Evolutionary conservation across 2,113 vertebrate genomes (phyloP).

Genomic region (Eretmochelys imbricata): DNA sequence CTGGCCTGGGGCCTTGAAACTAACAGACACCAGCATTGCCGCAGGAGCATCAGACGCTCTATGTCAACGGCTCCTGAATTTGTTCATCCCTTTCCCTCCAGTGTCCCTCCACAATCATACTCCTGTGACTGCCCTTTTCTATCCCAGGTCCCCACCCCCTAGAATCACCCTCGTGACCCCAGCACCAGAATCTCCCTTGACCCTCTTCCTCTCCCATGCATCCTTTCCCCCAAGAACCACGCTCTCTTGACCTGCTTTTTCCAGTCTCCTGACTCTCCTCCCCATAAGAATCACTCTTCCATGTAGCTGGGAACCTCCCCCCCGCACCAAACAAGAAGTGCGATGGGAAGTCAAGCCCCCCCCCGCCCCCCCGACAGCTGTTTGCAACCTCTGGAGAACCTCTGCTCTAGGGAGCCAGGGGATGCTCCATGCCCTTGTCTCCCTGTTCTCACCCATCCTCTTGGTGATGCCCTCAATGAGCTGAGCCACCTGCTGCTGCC

Average conservation of each 20-base stretch:
- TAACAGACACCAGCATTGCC: too few species aligned
- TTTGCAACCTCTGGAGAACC: background rate
- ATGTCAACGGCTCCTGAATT: background rate
- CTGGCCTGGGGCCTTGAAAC: too few species aligned
- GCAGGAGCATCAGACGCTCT: background rate
- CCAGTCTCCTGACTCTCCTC: background rate
- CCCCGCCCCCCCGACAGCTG: background rate
- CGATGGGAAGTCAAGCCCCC: background rate
- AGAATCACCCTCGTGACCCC: too few species aligned
- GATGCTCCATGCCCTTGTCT: background rate
- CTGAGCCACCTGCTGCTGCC: constrained; percentile 77
- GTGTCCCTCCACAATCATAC: background rate
- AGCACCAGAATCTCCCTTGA: background rate
- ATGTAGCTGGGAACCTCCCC: background rate
- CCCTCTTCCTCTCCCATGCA: background rate
- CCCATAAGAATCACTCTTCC: too few species aligned
- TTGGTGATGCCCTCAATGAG: constrained; percentile 78
- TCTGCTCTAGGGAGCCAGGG: too few species aligned
- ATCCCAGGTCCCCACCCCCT: too few species aligned
- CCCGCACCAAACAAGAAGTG: too few species aligned
- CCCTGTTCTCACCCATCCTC: constrained; percentile 77
- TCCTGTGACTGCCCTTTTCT: background rate
- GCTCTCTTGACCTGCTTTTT: background rate
- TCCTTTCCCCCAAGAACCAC: background rate
- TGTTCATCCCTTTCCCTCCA: background rate